Conservation (phyloP, 2,113 vertebrate genomes). For the Barnardius zonarius region DNA sequence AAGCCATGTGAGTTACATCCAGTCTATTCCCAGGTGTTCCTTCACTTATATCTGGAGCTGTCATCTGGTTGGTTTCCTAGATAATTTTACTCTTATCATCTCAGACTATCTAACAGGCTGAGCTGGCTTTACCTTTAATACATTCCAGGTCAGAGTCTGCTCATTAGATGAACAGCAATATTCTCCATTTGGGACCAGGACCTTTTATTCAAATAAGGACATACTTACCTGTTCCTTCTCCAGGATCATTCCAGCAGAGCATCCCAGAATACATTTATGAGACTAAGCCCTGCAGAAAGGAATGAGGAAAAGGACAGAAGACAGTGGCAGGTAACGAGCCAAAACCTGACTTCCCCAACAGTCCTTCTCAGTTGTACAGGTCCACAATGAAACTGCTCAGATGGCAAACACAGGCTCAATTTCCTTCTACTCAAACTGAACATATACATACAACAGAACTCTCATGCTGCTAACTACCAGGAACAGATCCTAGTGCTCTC, state of each 20-base stretch:
- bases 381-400: neutral
- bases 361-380: neutral
- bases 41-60: neutral
- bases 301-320: neutral
- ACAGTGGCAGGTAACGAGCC: neutral
- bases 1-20: accelerated
- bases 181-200: neutral
- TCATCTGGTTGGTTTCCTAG: neutral
- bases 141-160: neutral
- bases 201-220: neutral
- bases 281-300: neutral
- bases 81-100: neutral
- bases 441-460: neutral
- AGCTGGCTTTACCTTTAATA: neutral
- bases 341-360: neutral
- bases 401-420: neutral
- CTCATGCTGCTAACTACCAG: neutral
- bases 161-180: neutral
- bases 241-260: neutral
- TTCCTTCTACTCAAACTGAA: neutral
- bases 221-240: neutral
- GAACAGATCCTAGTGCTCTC: neutral
- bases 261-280: neutral
- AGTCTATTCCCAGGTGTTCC: neutral
- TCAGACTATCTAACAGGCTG: neutral